phyloP scores from a whole-genome alignment of 2,797 vertebrate genomes.

The Melanotaenia maccullochi region DNA sequence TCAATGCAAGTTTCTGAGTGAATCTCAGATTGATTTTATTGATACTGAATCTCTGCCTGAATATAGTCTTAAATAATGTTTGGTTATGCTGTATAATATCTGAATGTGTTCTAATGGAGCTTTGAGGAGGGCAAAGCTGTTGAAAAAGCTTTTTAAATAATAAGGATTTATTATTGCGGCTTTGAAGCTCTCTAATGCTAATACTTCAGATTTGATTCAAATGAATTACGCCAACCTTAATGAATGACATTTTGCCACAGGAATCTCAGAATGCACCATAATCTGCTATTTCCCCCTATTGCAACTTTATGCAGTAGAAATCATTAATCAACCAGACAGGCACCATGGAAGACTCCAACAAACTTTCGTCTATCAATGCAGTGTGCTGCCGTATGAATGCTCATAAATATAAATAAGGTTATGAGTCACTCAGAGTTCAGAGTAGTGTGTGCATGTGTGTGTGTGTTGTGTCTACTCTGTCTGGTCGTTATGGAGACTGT shows the following conservation, averaged over 20 bases:
- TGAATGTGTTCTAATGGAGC: neutral
- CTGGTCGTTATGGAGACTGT: constrained; percentile 36
- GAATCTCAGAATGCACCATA: constrained; percentile 30
- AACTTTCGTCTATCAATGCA: constrained; percentile 47
- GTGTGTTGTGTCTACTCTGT: constrained; percentile 9
- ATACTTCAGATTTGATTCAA: neutral
- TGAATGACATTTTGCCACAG: neutral
- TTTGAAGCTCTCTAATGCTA: neutral
- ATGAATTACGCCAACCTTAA: neutral
- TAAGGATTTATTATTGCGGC: neutral
- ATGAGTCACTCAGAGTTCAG: constrained; percentile 71
- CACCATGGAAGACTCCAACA: constrained; percentile 30
- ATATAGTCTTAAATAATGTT: neutral
- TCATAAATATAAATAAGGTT: constrained; percentile 69
- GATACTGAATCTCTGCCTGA: neutral
- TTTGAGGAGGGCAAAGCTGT: neutral
- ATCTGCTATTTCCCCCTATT: constrained; percentile 15
- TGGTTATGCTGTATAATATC: neutral
- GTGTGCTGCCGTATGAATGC: constrained; percentile 41
- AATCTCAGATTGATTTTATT: neutral
- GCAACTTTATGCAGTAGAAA: constrained; percentile 17
- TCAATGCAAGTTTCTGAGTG: neutral
- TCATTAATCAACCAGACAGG: constrained; percentile 42
- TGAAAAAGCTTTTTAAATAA: neutral
- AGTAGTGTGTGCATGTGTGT: constrained; percentile 5